phyloP scores from a whole-genome alignment of 53 echinoderm and acorn worm genomes.

The Luidia sarsii region DNA sequence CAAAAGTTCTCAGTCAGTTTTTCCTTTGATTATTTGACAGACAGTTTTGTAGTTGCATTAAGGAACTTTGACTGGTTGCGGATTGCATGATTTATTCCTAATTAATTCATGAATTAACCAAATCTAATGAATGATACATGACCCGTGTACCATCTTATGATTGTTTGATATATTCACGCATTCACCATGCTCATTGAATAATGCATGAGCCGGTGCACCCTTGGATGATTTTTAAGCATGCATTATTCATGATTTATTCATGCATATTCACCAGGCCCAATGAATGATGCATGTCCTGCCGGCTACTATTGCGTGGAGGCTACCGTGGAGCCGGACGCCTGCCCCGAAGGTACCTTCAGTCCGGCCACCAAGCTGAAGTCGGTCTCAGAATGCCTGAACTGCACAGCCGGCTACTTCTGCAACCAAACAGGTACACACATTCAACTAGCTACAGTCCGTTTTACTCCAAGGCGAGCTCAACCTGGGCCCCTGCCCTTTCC shows the following conservation, averaged over 20 bases:
- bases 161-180: background rate
- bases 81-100: too few species aligned
- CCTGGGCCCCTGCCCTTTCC: slow-evolving; percentile 17
- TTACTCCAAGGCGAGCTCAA: background rate
- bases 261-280: slow-evolving; percentile 54
- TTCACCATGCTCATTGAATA: background rate
- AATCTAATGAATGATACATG: too few species aligned
- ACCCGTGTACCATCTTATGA: too few species aligned
- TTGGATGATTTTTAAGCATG: too few species aligned
- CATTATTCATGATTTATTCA: slow-evolving; percentile 10
- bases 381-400: slow-evolving; percentile 80
- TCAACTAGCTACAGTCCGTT: too few species aligned
- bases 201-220: background rate
- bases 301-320: slow-evolving; percentile 93
- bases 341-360: slow-evolving; percentile 93
- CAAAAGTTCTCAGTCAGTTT: too few species aligned
- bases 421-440: slow-evolving; percentile 91
- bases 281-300: slow-evolving; percentile 93
- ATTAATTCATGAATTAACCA: background rate
- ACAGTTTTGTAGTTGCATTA: too few species aligned
- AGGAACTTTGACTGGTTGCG: too few species aligned
- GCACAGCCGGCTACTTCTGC: slow-evolving; percentile 97
- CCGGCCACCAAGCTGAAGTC: slow-evolving; percentile 75
- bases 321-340: slow-evolving; percentile 75
- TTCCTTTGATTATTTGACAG: too few species aligned